phyloP scores from a whole-genome alignment of 92 coral and sea anemone genomes.

The Isaurus tuberculatus region DNA sequence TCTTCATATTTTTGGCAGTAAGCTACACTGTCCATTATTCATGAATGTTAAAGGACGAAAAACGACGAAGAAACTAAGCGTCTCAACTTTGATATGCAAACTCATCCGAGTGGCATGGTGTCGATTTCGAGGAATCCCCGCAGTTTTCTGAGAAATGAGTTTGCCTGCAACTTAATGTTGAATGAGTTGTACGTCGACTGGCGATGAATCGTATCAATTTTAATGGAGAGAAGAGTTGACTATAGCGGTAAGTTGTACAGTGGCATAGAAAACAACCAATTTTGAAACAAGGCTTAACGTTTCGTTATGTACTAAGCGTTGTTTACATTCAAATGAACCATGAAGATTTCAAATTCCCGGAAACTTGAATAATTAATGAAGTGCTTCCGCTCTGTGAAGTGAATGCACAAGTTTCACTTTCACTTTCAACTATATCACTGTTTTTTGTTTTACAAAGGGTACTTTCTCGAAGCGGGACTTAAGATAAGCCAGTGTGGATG shows the following conservation, averaged over 20 bases:
- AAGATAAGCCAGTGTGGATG: not conserved
- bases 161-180: not conserved
- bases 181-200: not conserved
- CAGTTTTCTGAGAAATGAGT: constrained; percentile 29
- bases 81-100: not conserved
- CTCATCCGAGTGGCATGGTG: not conserved
- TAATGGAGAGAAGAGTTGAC: not conserved
- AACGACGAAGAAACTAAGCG: not conserved
- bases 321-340: not conserved
- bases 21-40: not conserved
- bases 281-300: not conserved
- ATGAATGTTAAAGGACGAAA: not conserved
- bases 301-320: not conserved
- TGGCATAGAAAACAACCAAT: not conserved
- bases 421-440: not conserved
- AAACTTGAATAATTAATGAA: constrained; percentile 30
- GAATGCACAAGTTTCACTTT: no score
- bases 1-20: constrained; percentile 22
- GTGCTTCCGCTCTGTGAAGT: constrained; percentile 15
- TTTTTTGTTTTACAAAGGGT: not conserved
- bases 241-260: not conserved
- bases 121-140: constrained; percentile 47
- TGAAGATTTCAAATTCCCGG: constrained; percentile 1
- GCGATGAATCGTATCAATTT: not conserved
- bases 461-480: not conserved